Percentiles rank a stretch among this genome's conserved stretches.
Conservation (phyloP, 2,113 vertebrate species). For the Myrmecophaga tridactyla region DNA sequence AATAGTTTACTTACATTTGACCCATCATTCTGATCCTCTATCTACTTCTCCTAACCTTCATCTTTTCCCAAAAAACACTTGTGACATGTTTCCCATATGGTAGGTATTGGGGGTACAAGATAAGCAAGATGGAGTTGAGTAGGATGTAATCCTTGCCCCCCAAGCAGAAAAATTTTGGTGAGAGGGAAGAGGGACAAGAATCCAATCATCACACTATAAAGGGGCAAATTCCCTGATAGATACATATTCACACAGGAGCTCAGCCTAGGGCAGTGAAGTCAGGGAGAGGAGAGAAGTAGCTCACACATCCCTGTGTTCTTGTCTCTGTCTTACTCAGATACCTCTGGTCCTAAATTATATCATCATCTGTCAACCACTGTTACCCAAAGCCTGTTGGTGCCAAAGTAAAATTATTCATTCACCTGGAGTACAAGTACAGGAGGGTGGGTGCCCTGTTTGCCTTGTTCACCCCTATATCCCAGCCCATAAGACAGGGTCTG, state of each 20-base stretch:
- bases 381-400: background rate
- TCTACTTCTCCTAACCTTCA: slow-evolving; percentile 20
- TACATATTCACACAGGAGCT: background rate
- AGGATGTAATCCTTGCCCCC: background rate
- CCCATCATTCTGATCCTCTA: background rate
- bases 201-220: background rate
- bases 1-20: background rate
- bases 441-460: too few relatives aligned
- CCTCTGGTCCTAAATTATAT: background rate
- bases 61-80: background rate
- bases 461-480: background rate
- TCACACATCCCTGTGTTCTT: background rate
- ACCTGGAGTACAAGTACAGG: background rate
- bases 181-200: background rate
- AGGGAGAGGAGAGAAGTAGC: background rate
- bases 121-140: background rate
- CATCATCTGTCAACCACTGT: background rate
- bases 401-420: background rate
- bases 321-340: background rate
- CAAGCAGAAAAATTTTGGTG: background rate
- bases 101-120: background rate
- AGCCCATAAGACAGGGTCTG: background rate
- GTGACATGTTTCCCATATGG: background rate
- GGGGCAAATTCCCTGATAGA: background rate
- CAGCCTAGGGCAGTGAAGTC: background rate